phyloP scores from a whole-genome alignment of 2,113 vertebrate genomes.

The Synodontis membranacea region DNA sequence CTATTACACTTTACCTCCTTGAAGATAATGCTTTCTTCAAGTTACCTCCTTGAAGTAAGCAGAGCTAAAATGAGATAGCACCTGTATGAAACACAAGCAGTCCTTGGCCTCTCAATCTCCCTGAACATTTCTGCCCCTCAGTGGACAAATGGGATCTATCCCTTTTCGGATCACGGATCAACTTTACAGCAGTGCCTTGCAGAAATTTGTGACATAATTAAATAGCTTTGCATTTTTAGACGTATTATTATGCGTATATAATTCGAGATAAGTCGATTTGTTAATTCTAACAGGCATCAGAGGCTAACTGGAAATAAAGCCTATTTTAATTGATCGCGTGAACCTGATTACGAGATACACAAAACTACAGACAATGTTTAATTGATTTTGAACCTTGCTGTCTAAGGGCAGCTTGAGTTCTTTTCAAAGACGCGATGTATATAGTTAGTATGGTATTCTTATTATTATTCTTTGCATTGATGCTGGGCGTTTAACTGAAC shows the following conservation, averaged over 20 bases:
- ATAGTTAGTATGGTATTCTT: too few relatives aligned
- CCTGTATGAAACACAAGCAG: slow-evolving; percentile 5
- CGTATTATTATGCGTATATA: background rate
- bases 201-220: background rate
- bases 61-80: slow-evolving; percentile 10
- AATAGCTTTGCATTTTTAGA: background rate
- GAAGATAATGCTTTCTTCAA: too few relatives aligned
- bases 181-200: background rate
- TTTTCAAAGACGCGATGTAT: background rate
- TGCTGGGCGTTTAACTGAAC: background rate
- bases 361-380: background rate
- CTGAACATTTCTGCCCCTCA: slow-evolving; percentile 78
- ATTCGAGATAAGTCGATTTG: background rate
- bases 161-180: slow-evolving; percentile 19
- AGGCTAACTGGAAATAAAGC: background rate
- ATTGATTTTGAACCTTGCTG: background rate
- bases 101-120: slow-evolving; percentile 3
- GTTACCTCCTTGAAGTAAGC: background rate
- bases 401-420: background rate
- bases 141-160: slow-evolving; percentile 69
- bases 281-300: background rate
- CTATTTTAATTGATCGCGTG: background rate
- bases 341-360: background rate
- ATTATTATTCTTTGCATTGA: background rate
- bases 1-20: background rate